phyloP scores from a whole-genome alignment of 2,113 vertebrate genomes.

The Muntiacus reevesi region DNA sequence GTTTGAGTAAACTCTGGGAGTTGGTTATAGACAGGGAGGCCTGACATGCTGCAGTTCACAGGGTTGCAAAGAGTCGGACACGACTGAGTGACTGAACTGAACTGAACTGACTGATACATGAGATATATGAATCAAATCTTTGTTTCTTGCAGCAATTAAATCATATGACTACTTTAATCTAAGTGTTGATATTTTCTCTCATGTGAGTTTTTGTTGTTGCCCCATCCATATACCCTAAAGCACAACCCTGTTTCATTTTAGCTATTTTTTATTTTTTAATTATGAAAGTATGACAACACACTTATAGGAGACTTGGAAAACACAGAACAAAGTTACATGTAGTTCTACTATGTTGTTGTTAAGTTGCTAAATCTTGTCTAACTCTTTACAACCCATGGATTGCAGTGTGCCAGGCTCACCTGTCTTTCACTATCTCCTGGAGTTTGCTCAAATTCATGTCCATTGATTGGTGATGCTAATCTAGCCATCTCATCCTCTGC shows the following conservation, averaged over 20 bases:
- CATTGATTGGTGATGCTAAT: neutral
- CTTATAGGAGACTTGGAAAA: neutral
- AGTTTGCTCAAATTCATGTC: neutral
- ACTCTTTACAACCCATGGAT: neutral
- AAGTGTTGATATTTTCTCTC: neutral
- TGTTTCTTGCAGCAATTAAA: neutral
- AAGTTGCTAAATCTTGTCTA: neutral
- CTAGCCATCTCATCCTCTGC: neutral
- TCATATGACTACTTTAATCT: neutral
- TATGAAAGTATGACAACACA: neutral
- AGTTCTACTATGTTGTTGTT: neutral
- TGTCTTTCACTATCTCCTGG: neutral
- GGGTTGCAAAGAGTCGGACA: neutral
- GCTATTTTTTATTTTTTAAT: neutral
- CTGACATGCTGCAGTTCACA: accelerated
- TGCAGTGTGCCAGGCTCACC: neutral
- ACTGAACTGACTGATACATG: too few relatives aligned
- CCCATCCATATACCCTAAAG: neutral
- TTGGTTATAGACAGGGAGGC: too few relatives aligned
- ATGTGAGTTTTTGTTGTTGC: neutral
- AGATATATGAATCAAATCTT: neutral
- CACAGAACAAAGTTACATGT: neutral
- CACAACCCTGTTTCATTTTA: neutral
- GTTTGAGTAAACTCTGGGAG: too few relatives aligned
- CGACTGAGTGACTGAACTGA: neutral